A percentile compares a stretch with the other conserved stretches of the same genome.
Evolutionary conservation across 1,140 invertebrate species (phyloP).

Genomic region (Tachypleus tridentatus): DNA sequence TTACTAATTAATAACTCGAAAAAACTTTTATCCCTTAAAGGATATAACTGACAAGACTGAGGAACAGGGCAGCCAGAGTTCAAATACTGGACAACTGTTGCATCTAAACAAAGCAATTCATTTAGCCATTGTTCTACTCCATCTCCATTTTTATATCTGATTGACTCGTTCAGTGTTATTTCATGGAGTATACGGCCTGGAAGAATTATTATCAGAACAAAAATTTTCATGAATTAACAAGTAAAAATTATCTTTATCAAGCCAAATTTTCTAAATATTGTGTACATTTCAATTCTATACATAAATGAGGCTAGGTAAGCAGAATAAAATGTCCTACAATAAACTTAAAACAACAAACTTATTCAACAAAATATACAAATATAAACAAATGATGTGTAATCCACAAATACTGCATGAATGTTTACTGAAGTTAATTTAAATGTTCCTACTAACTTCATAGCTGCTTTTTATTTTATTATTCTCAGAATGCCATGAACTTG

Average conservation of each 20-base stretch:
- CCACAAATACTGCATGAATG: no score
- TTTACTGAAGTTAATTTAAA: no score
- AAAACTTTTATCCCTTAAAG: conserved; percentile 6
- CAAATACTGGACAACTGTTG: conserved; percentile 45
- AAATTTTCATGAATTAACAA: conserved; percentile 6
- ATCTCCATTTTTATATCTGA: conserved; percentile 83
- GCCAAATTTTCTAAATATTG: conserved; percentile 15
- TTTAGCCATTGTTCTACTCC: conserved; percentile 85
- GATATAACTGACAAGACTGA: conserved; percentile 73
- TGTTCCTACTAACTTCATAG: no score
- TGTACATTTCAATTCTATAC: conserved; percentile 25
- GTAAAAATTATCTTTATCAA: no score
- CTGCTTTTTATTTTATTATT: no score
- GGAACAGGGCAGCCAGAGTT: conserved; percentile 73
- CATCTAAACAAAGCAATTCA: conserved; percentile 81
- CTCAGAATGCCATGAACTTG: no score
- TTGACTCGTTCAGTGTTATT: conserved; percentile 76
- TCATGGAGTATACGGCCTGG: conserved; percentile 37
- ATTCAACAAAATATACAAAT: no score
- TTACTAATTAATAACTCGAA: no score
- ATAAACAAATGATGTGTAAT: no score
- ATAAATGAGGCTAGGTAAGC: conserved; percentile 34
- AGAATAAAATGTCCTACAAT: conserved; percentile 3
- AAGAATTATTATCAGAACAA: conserved; percentile 3
- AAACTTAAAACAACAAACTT: no score